Evolutionary conservation across 2,888 invertebrate species (phyloP), one percentile per base, ranked within the genome.

Genomic region (Agrochola macilenta): DNA sequence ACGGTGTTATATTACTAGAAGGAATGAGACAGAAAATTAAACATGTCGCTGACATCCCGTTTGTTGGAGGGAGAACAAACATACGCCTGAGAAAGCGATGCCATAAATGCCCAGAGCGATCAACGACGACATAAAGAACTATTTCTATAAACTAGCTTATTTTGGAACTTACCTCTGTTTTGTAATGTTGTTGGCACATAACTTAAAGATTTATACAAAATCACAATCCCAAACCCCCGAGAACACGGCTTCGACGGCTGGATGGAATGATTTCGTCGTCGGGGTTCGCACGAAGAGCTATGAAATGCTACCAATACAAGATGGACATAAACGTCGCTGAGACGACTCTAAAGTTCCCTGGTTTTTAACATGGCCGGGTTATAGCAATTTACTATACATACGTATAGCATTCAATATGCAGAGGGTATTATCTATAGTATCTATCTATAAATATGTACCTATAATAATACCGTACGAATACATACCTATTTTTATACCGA

Each of bases 261-360:
- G 96, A 96, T 96, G 96, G 96, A 96, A 96, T 96, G 96, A 96
- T 96, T 96, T 96, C 95, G 96, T 96, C 96, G 96, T 95, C 96
- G 96, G 93, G 94, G 94, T 94, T 94, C 94, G 92, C 96, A 96
- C 95, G 95, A 94, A 95, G 94, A 94, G 93, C 93, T 93, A 90
- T 90, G 87, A 92, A 93, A 94, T 89, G 85, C 89, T 88, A 89
- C 93, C 90, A 91, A 93, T 91, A 92, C 84, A 90, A 92, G 92
- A 92, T 91, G 94, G 86, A 90, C 91, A 85, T 89, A 86, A 60
- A 69, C 70, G 78, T 82, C 82, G 84, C 83, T 86, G 86, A 85
- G 90, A 87, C 89, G 88, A 88, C 88, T 87, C 82, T 14, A 84
- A 86, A 86, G 84, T 87, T 84, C 87, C 86, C 87, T 87, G 76